A percentile compares a stretch with the other conserved stretches of the same genome.
phyloP scores from a whole-genome alignment of 23 tunicate species.

The Halocynthia roretzi region DNA sequence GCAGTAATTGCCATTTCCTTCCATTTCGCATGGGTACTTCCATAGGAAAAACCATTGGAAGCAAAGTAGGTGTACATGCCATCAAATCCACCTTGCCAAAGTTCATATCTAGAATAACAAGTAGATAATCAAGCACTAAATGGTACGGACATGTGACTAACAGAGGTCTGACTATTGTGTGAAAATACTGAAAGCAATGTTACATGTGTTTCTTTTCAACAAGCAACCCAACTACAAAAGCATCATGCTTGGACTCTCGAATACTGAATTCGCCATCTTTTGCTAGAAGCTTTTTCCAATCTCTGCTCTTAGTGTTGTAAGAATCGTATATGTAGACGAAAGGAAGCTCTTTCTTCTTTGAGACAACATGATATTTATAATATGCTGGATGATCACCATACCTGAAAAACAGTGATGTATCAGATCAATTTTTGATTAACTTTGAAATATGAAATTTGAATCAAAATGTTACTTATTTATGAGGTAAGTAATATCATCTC shows the following conservation, averaged over 20 bases:
- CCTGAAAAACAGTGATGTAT: conserved; percentile 23
- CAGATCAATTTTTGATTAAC: background rate
- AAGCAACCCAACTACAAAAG: conserved; percentile 65
- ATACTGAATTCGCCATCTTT: conserved; percentile 17
- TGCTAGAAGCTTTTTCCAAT: conserved; percentile 43
- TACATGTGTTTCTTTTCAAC: conserved; percentile 62
- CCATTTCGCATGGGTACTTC: conserved; percentile 52
- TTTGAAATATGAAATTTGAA: background rate
- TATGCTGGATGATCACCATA: conserved; percentile 58
- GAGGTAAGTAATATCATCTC: conserved; percentile 39
- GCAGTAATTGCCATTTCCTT: conserved; percentile 9
- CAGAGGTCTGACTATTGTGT: background rate
- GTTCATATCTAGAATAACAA: background rate
- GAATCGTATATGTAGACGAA: conserved; percentile 88
- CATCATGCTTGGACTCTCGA: conserved; percentile 52
- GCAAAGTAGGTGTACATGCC: conserved; percentile 98
- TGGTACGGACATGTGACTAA: no score
- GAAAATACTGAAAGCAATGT: background rate
- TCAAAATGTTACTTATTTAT: conserved; percentile 23
- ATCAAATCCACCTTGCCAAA: conserved; percentile 49
- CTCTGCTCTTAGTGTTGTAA: conserved; percentile 32
- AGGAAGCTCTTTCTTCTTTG: conserved; percentile 17
- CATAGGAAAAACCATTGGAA: conserved; percentile 56
- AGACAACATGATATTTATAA: conserved; percentile 24
- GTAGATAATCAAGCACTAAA: background rate